Base-by-base conservation (phyloP, 64 coral and sea anemone genomes). In the Pocillopora damicornis region DNA sequence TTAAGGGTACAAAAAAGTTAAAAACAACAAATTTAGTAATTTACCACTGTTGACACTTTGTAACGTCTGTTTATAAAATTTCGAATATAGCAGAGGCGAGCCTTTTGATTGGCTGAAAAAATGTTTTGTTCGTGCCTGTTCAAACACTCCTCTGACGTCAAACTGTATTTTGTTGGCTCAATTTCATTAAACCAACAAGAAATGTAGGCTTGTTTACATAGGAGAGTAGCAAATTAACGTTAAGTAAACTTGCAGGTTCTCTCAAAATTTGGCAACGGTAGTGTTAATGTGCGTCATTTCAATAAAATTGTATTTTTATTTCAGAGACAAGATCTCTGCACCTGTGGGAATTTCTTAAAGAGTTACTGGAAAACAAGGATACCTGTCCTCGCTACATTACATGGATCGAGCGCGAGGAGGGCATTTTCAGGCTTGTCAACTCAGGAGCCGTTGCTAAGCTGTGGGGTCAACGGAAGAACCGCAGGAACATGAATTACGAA, bases 281-380 rank as follows among this genome's bases (percentile, higher is more conserved):
- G 11, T 45, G 37, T 79, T n/a, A 18, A 37, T 1, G 25, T 30
- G 76, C 76, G 13, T 9, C 17, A 26, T 56, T 60, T 7, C 13
- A 37, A 56, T 37, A 18, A 12, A 60, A 38, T 56, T 37, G 13
- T 18, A 37, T 42, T 82, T 63, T 87, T 58, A 63, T 90, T 88
- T 90, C 91, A 90, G 90, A 92, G 88, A 95, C 90, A 60, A 93
- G 93, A 80, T 99, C 93, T 0, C 88, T 95, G n/a, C 93, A 99
- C 66, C 63, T 99, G 66, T 99, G 97, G 97, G 97, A 99, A 75
- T 99, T 99, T 76, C 86, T 99, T 18, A 95, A 99, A 87, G 93
- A 95, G 20, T 88, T 99, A 0, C 83, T 99, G 13, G 90, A 94
- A 35, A 95, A 95, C 60, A 91, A 92, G 82, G 90, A 95, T 11